These are phyloP conservation scores for Dasysyrphus tricinctus DNA, from an alignment of 2,888 invertebrate genomes.

Conservation along the genomic window DNA sequence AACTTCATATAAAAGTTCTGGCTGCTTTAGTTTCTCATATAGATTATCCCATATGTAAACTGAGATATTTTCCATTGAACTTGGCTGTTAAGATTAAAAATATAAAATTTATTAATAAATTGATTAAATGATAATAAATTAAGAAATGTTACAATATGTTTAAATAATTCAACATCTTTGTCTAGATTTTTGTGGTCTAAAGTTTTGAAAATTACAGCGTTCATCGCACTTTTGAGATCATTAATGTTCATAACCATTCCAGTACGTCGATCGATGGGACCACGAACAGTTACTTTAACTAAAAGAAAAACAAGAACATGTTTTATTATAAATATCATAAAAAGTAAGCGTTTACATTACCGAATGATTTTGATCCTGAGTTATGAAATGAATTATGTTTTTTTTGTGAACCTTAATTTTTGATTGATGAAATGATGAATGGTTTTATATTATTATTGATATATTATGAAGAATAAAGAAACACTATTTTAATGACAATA, in stretches of 20 bases:
- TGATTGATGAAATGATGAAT: too few species aligned
- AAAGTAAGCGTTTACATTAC: too few species aligned
- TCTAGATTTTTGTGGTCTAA: constrained; percentile 98
- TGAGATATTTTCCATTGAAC: constrained; percentile 97
- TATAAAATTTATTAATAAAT: neutral
- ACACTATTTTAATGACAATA: too few species aligned
- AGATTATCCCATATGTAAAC: constrained; percentile 95
- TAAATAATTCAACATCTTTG: constrained; percentile 95
- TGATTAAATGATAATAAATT: neutral
- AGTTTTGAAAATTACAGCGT: constrained; percentile 91
- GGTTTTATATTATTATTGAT: too few species aligned
- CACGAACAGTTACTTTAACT: constrained; percentile 96
- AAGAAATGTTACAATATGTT: constrained; percentile 85
- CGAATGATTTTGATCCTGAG: too few species aligned
- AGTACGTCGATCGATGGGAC: constrained; percentile 91
- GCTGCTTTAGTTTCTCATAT: constrained; percentile 88
- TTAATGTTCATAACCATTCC: constrained; percentile 99
- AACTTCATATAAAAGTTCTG: constrained; percentile 93
- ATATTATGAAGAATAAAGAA: too few species aligned
- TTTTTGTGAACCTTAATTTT: too few species aligned
- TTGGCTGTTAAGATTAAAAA: constrained; percentile 85
- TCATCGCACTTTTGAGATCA: constrained; percentile 94
- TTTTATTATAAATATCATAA: too few species aligned
- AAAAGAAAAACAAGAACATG: constrained; percentile 76
- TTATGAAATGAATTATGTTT: too few species aligned